Conservation (phyloP, 2,888 invertebrate genomes). For the Laothoe populi region DNA sequence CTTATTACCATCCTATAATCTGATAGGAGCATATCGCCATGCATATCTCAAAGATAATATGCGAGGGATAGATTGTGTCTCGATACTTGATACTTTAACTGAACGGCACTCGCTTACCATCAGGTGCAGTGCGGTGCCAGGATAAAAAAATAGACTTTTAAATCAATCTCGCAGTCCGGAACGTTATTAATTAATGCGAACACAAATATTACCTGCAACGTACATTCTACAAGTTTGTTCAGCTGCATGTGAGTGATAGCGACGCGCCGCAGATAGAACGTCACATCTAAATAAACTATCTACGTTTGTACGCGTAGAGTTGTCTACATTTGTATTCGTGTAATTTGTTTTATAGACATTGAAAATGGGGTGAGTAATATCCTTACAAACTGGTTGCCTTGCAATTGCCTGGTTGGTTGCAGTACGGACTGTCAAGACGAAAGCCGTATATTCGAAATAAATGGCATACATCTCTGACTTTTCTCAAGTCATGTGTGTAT, state of each 20-base stretch:
- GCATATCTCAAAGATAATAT: background rate
- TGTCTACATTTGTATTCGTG: background rate
- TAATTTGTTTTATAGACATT: background rate
- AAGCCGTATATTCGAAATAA: too few species aligned
- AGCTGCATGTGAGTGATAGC: slow-evolving; percentile 20
- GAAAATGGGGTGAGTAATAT: too few species aligned
- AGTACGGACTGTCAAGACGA: too few species aligned
- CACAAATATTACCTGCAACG: slow-evolving; percentile 15
- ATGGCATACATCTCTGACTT: too few species aligned
- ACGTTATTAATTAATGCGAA: slow-evolving; percentile 17
- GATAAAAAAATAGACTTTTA: slow-evolving; percentile 1
- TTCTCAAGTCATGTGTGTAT: too few species aligned
- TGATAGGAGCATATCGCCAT: background rate
- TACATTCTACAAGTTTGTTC: slow-evolving; percentile 20
- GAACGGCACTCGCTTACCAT: too few species aligned
- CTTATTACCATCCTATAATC: background rate
- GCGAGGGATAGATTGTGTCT: too few species aligned
- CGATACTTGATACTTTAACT: too few species aligned
- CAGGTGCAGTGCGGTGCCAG: too few species aligned
- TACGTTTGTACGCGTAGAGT: background rate
- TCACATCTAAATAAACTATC: slow-evolving; percentile 1
- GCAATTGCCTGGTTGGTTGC: too few species aligned
- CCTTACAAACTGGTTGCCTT: background rate
- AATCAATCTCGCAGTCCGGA: slow-evolving; percentile 5
- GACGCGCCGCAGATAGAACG: slow-evolving; percentile 11